Percentiles rank a stretch among this genome's conserved stretches.
Conservation (phyloP, 1,140 invertebrate species). For the Diachasma alloeum region DNA sequence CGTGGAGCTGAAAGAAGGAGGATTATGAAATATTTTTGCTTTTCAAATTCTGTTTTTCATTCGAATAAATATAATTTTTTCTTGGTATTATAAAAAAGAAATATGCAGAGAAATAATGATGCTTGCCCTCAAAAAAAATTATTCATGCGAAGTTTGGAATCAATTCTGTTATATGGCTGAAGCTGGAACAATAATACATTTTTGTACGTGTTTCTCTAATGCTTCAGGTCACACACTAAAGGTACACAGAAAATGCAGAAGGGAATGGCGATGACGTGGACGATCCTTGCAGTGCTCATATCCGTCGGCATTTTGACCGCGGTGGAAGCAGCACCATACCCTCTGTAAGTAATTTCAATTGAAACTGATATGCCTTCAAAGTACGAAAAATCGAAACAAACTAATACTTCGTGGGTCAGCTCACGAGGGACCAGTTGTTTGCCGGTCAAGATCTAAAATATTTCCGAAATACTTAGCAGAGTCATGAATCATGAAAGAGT, state of each 20-base stretch:
- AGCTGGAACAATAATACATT: background rate
- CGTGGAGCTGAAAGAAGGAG: too few relatives aligned
- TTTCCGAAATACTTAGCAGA: too few relatives aligned
- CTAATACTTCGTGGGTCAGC: too few relatives aligned
- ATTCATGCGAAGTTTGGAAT: background rate
- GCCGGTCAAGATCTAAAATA: too few relatives aligned
- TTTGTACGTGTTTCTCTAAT: background rate
- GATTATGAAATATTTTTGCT: too few relatives aligned
- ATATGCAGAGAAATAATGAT: too few relatives aligned
- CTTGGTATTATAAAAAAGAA: too few relatives aligned
- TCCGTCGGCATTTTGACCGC: constrained; percentile 27
- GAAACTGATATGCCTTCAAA: background rate
- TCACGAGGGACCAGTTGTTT: too few relatives aligned
- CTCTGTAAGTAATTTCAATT: constrained; percentile 34
- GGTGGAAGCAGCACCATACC: constrained; percentile 41
- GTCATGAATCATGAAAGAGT: too few relatives aligned
- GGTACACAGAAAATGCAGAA: constrained; percentile 41
- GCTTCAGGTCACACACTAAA: background rate
- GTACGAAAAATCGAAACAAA: too few relatives aligned
- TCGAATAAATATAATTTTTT: background rate
- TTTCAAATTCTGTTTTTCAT: too few relatives aligned
- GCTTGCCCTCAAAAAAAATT: too few relatives aligned
- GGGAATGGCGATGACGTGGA: constrained; percentile 39
- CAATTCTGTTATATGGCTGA: background rate
- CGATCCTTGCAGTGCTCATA: constrained; percentile 37